Evolutionary conservation across 2,797 vertebrate genomes (phyloP).

Genomic region (Scolopax bukidnonensis): DNA sequence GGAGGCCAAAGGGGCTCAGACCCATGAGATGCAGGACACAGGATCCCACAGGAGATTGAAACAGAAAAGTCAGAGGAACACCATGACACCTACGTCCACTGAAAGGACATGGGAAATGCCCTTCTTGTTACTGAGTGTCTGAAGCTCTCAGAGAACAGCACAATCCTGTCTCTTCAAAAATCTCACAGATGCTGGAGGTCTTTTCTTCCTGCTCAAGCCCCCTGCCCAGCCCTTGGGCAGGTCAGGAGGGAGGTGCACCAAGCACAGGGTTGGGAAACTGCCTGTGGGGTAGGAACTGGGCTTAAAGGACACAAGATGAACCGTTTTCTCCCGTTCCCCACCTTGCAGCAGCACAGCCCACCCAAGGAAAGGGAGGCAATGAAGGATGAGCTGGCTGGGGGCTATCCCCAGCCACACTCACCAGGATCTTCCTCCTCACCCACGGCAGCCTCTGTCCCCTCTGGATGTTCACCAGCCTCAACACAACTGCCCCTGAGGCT

Average conservation of each 20-base stretch:
- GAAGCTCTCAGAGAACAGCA: background rate
- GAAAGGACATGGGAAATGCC: background rate
- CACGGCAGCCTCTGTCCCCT: background rate
- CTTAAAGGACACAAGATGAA: background rate
- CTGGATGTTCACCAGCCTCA: background rate
- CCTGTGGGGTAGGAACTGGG: background rate
- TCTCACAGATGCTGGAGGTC: background rate
- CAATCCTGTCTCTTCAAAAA: background rate
- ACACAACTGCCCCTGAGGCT: background rate
- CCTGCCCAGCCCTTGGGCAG: background rate
- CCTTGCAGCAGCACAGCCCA: background rate
- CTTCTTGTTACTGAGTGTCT: rapidly evolving
- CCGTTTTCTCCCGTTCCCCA: background rate
- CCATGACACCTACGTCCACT: rapidly evolving
- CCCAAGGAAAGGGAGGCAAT: background rate
- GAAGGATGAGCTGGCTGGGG: background rate
- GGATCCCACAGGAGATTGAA: background rate
- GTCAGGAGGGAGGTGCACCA: background rate
- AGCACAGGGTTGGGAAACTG: background rate
- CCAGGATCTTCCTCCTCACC: background rate
- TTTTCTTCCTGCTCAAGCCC: background rate
- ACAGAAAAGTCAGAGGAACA: background rate
- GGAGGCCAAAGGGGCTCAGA: background rate
- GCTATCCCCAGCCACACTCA: background rate
- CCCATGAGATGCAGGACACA: background rate